These are phyloP conservation scores for Pagetopsis macropterus DNA, from an alignment of 2,797 vertebrate species.

Conservation along the genomic window DNA sequence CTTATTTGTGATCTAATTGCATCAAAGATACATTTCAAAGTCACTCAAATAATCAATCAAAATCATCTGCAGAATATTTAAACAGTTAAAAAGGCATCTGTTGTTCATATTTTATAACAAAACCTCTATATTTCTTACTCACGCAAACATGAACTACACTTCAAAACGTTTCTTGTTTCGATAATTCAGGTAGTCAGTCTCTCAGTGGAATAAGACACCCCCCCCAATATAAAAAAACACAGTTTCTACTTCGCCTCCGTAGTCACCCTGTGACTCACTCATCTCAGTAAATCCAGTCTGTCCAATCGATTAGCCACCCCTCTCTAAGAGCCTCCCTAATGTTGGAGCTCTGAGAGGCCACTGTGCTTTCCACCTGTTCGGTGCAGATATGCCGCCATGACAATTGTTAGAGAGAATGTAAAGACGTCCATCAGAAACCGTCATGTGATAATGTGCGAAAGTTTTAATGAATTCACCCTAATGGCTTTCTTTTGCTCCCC, in stretches of 20 bases:
- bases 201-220: conserved; percentile 29
- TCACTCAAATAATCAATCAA: not conserved
- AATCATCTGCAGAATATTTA: not conserved
- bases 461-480: conserved; percentile 60
- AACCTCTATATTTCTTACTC: not conserved
- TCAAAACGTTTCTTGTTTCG: conserved; percentile 4
- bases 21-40: too few relatives aligned
- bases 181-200: conserved; percentile 22
- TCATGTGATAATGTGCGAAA: conserved; percentile 52
- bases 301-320: conserved; percentile 72
- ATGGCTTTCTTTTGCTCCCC: conserved; percentile 37
- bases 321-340: conserved; percentile 53
- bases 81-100: too few relatives aligned
- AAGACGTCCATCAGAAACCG: conserved; percentile 32
- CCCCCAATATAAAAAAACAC: conserved; percentile 22
- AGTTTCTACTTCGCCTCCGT: conserved; percentile 28
- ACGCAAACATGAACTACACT: not conserved
- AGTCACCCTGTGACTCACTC: conserved; percentile 57
- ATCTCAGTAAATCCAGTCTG: conserved; percentile 67
- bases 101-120: not conserved
- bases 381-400: conserved; percentile 49
- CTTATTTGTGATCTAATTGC: too few relatives aligned
- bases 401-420: conserved; percentile 32
- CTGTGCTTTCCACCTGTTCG: conserved; percentile 72
- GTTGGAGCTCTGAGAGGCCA: conserved; percentile 48